phyloP scores from a whole-genome alignment of 2,888 invertebrate genomes.

The Dendrolimus houi region DNA sequence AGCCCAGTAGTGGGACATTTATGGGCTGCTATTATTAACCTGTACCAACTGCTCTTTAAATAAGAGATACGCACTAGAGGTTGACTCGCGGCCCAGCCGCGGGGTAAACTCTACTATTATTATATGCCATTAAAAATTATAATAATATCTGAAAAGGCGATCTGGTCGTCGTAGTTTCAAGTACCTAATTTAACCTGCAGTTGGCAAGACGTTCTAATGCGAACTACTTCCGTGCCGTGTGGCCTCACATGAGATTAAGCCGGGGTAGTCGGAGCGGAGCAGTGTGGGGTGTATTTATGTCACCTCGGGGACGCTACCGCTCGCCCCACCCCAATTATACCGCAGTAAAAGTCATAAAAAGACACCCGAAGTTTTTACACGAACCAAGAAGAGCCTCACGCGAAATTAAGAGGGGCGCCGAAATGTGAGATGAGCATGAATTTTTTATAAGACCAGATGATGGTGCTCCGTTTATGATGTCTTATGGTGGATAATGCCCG shows the following conservation, averaged over 20 bases:
- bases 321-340: conserved; percentile 76
- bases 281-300: conserved; percentile 68
- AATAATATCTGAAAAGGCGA: neutral
- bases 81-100: too few species aligned
- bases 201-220: conserved; percentile 49
- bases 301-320: conserved; percentile 71
- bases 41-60: too few species aligned
- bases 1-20: too few species aligned
- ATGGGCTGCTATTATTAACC: too few species aligned
- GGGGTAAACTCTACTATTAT: too few species aligned
- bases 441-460: conserved; percentile 76
- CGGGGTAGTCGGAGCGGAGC: conserved; percentile 52
- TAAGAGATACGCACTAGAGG: too few species aligned
- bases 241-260: conserved; percentile 72
- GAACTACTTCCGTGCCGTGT: conserved; percentile 52
- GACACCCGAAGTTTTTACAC: conserved; percentile 77
- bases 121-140: too few species aligned
- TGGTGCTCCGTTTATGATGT: conserved; percentile 75
- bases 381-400: conserved; percentile 71
- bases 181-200: conserved; percentile 28
- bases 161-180: neutral
- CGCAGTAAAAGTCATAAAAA: conserved; percentile 77
- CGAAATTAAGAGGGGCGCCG: conserved; percentile 76
- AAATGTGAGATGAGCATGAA: conserved; percentile 77
- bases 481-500: conserved; percentile 70